These are phyloP conservation scores for Bacillus rossius DNA, from an alignment of 1,140 invertebrate genomes.

Conservation along the genomic window DNA sequence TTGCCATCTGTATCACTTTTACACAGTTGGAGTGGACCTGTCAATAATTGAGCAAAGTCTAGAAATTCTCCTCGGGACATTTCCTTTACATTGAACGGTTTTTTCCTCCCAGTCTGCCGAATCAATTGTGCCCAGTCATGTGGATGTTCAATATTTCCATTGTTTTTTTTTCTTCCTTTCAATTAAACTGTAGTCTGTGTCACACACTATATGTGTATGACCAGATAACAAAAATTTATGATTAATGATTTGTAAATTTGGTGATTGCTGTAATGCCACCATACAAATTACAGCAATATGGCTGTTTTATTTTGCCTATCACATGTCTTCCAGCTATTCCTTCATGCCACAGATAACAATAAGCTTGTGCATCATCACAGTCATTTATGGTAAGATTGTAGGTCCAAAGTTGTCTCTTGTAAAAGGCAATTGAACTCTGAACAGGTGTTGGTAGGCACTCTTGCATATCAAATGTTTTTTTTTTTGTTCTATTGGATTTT, in stretches of 20 bases:
- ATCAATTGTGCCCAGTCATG: too few species aligned
- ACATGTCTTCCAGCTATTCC: conserved; percentile 12
- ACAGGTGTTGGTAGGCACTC: conserved; percentile 10
- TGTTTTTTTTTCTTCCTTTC: not conserved
- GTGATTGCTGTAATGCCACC: not conserved
- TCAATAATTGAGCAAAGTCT: too few species aligned
- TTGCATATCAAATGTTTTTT: conserved; percentile 11
- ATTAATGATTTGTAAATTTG: conserved; percentile 1
- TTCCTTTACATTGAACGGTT: too few species aligned
- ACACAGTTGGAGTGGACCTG: too few species aligned
- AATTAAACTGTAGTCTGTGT: conserved; percentile 1
- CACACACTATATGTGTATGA: conserved; percentile 7
- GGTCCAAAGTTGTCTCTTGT: conserved; percentile 19
- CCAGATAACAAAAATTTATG: conserved; percentile 5
- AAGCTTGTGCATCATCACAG: conserved; percentile 9
- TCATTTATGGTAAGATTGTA: conserved; percentile 19
- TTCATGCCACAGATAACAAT: conserved; percentile 19
- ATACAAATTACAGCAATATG: conserved; percentile 4
- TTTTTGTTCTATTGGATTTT: not conserved
- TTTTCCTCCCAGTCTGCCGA: too few species aligned
- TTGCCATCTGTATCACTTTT: too few species aligned
- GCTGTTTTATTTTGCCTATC: conserved; percentile 13
- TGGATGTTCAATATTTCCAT: too few species aligned
- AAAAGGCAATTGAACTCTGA: conserved; percentile 13
- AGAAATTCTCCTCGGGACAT: too few species aligned